Percentiles rank a stretch among this genome's conserved stretches.
phyloP scores from a whole-genome alignment of 2,888 invertebrate genomes.

The Euspilapteryx auroguttella region DNA sequence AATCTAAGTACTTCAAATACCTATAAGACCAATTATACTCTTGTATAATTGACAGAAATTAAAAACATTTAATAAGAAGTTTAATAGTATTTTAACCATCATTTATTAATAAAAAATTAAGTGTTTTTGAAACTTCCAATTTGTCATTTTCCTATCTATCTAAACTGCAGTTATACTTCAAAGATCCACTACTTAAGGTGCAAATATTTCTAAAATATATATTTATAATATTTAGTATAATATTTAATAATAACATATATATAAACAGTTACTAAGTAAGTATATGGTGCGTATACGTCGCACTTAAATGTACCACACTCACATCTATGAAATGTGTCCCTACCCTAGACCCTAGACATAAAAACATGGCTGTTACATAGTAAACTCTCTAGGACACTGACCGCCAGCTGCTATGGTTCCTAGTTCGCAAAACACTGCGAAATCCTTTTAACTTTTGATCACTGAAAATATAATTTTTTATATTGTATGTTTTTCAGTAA shows the following conservation, averaged over 20 bases:
- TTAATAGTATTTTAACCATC: no score
- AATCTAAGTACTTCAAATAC: slow-evolving; percentile 39
- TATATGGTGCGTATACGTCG: slow-evolving; percentile 54
- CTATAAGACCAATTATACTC: slow-evolving; percentile 1
- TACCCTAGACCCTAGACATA: no score
- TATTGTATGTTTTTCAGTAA: no score
- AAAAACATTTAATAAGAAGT: slow-evolving; percentile 42
- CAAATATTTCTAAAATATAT: slow-evolving; percentile 61
- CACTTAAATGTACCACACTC: no score
- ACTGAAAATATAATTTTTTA: no score
- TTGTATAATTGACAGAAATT: slow-evolving; percentile 56
- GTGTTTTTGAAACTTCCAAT: neutral
- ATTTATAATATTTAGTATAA: slow-evolving; percentile 8
- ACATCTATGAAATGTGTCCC: no score
- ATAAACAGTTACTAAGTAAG: slow-evolving; percentile 44
- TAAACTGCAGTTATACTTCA: slow-evolving; percentile 55
- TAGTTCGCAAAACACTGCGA: no score
- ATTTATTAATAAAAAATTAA: no score
- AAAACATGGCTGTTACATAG: no score
- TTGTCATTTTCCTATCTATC: slow-evolving; percentile 19
- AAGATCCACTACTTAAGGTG: slow-evolving; percentile 55
- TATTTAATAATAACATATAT: slow-evolving; percentile 42
- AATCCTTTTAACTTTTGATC: no score
- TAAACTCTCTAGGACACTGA: no score
- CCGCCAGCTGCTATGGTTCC: no score